Base-by-base conservation (phyloP, 2,888 invertebrate species). In the Sisyra terminalis region DNA sequence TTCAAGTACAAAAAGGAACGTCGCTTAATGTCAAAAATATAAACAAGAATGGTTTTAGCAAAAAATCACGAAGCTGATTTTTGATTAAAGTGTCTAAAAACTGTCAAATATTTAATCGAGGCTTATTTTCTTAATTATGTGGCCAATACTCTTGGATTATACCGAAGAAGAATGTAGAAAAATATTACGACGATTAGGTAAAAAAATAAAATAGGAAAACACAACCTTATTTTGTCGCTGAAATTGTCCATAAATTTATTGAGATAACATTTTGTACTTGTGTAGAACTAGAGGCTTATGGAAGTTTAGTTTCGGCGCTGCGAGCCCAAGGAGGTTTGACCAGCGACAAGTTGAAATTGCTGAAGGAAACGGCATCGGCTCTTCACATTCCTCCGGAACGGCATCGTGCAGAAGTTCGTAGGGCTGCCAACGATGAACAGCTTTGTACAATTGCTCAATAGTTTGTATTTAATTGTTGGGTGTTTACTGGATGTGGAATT, bases 231-330 rank as follows among this genome's bases (percentile, higher is more conserved):
- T 43, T 38, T 46, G 24, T 13, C 35, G 40, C 32, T 40, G 16
- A 37, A 40, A n/a, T 47, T 38, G 5, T 24, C 17, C 29, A 42
- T 35, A 39, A 35, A 43, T 34, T n/a, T n/a, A n/a, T n/a, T n/a
- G n/a, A n/a, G n/a, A n/a, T n/a, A n/a, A n/a, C n/a, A n/a, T n/a
- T n/a, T n/a, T n/a, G n/a, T n/a, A n/a, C n/a, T n/a, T n/a, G n/a
- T n/a, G 44, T 61, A 89, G 89, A 93, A 72, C 66, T 93, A 60
- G 89, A 90, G 67, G 88, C 92, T 50, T 93, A 92, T 71, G 80
- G 86, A 55, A 79, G 80, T 62, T 74, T 92, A 61, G 78, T 93
- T 46, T 84, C 85, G 57, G 90, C 87, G 53, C 77, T 93, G 60
- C 75, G 93, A 65, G 92, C 92, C 54, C 92, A 92, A 68, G 93